Evolutionary conservation across 2,113 vertebrate genomes (phyloP), one percentile per base, ranked within the genome.

Genomic region (Elachura formosa): DNA sequence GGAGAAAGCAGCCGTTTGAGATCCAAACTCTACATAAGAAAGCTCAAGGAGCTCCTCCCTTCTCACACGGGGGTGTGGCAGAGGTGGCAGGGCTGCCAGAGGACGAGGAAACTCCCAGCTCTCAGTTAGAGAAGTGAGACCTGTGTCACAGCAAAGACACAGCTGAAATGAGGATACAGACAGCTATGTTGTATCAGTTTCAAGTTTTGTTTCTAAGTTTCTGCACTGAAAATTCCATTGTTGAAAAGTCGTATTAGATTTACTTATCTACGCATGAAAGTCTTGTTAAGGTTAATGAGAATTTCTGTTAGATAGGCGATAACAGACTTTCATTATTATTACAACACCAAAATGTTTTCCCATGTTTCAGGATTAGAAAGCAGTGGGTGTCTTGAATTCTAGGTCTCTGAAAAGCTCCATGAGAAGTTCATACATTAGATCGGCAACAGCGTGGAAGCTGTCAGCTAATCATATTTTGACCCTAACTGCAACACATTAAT

Each of bases 221-320:
- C 56, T 87, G n/a, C 56, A 23, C 43, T 56, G 43, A 82, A 94
- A 66, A n/a, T 33, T 36, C 80, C 58, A 76, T 73, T 90, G 63
- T 69, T 84, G 76, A 92, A 77, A 90, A 94, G 63, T 54, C 0
- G 0, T 46, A 76, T 73, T 81, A 90, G 48, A 79, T 93, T 90
- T 92, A 77, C 85, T 95, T 95, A 95, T 93, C 79, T 82, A 77
- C 55, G 85, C 56, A 52, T 71, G 29, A 78, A 92, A 96, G 71
- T 73, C 90, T 94, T 95, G 80, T 93, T 95, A 84, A 91, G 75
- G 89, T 93, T 95, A 84, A 94, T 88, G 52, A 93, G 84, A 96
- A 89, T 93, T 77, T 73, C 89, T 85, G 55, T 89, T 95, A 87
- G 78, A 89, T 89, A 62, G 55, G 28, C 0, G 15, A 84, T 91